phyloP scores from a whole-genome alignment of 2,797 vertebrate genomes.

The Melanotaenia maccullochi region DNA sequence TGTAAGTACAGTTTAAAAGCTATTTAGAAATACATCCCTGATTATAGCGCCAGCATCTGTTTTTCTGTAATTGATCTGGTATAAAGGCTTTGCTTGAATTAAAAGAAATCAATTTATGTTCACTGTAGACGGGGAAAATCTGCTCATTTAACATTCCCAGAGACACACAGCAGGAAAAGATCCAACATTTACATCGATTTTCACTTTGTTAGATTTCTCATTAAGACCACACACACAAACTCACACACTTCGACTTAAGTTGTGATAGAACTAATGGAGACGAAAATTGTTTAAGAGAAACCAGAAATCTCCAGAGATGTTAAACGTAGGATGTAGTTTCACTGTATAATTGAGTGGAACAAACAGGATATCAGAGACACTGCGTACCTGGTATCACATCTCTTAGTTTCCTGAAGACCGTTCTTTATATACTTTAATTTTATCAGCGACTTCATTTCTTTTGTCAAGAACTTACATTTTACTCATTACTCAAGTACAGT shows the following conservation, averaged over 20 bases:
- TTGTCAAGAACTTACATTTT: slow-evolving; percentile 3
- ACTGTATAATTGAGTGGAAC: slow-evolving; percentile 1
- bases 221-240: slow-evolving; percentile 5
- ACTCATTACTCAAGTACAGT: too few species aligned
- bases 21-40: not conserved
- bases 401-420: not conserved
- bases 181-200: slow-evolving; percentile 4
- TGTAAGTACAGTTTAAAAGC: not conserved
- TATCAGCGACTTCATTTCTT: slow-evolving; percentile 25
- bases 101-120: not conserved
- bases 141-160: slow-evolving; percentile 5
- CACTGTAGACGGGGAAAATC: slow-evolving; percentile 3
- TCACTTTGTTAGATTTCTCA: slow-evolving; percentile 15
- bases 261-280: slow-evolving; percentile 22
- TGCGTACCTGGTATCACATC: not conserved
- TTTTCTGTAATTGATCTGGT: slow-evolving; percentile 1
- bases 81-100: not conserved
- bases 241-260: not conserved
- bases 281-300: slow-evolving; percentile 26
- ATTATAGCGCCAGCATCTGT: not conserved
- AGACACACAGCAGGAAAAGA: not conserved
- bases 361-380: slow-evolving; percentile 11
- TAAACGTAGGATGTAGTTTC: slow-evolving; percentile 24
- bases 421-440: slow-evolving; percentile 2
- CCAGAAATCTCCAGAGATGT: slow-evolving; percentile 35